Evolutionary conservation across 2,113 vertebrate species (phyloP), one percentile per base, ranked within the genome.

Genomic region (Sciurus niger): DNA sequence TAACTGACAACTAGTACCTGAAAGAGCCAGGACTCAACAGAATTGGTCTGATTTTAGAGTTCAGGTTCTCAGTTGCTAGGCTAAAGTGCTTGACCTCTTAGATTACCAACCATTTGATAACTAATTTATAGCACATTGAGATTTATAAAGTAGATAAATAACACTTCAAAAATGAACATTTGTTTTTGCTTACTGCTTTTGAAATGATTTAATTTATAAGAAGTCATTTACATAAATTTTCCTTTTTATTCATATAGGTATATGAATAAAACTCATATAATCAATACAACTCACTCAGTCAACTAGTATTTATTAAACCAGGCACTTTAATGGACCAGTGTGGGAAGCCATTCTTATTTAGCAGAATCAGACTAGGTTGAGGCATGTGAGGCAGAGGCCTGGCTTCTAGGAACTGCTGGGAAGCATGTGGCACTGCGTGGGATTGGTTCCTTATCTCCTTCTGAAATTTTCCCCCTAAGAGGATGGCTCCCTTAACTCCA

Each of bases 131-230:
- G 84, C 30, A 51, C 11, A 53, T 12, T 65, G 5, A 83, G 51
- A 90, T 55, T 68, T 90, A 63, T 70, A 55, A 70, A 93, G 10
- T 18, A 67, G 43, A 72, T 34, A 77, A 82, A 40, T 25, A 77
- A 60, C 24, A 22, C 53, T 63, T 90, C 92, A 63, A 82, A 93
- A 89, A 89, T 48, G 43, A 80, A 65, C 7, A 58, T 34, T 70
- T 89, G 55, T 22, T 80, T 89, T 90, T 51, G n/a, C 32, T 89
- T 92, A 91, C 78, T 86, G 46, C 8, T 93, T 85, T 82, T 82
- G 14, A 74, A 93, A 76, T 80, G 6, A 58, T 70, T 58, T 70
- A 34, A 93, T 34, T 84, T 74, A 32, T 22, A 55, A 89, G 37
- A 25, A 60, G 40, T 58, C 16, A 60, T 51, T 84, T 43, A 68